These are phyloP conservation scores for Scartelaos histophorus DNA, from an alignment of 2,113 vertebrate genomes.

Conservation along the genomic window DNA sequence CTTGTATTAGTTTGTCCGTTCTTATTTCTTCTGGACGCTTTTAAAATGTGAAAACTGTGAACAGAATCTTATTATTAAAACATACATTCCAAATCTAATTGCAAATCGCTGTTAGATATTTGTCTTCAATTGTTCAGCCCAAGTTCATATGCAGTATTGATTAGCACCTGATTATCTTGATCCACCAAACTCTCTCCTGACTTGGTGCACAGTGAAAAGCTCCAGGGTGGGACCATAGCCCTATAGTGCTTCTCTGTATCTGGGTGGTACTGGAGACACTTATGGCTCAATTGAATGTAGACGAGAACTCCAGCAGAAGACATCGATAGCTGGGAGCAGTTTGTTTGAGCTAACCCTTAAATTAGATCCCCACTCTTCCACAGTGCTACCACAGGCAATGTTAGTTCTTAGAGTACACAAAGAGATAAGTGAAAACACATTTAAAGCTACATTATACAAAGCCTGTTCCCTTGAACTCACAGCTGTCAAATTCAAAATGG, in stretches of 20 bases:
- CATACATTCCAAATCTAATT: too few species aligned
- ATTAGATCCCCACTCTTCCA: slow-evolving; percentile 28
- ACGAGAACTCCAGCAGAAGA: slow-evolving; percentile 41
- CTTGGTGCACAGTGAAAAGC: slow-evolving; percentile 27
- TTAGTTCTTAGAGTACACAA: slow-evolving; percentile 22
- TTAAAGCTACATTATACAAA: slow-evolving; percentile 3
- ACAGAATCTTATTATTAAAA: too few species aligned
- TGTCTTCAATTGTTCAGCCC: too few species aligned
- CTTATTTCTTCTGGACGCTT: too few species aligned
- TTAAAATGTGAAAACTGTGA: too few species aligned
- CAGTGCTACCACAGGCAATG: slow-evolving; percentile 38
- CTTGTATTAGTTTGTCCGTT: too few species aligned
- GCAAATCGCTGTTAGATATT: too few species aligned
- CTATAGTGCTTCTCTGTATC: slow-evolving; percentile 13
- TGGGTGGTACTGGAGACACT: slow-evolving; percentile 23
- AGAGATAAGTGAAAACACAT: not conserved
- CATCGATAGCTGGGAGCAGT: slow-evolving; percentile 53
- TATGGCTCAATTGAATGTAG: slow-evolving; percentile 26
- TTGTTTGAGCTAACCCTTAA: slow-evolving; percentile 31
- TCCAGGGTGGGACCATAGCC: slow-evolving; percentile 2
- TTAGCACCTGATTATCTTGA: not conserved
- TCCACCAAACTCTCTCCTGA: slow-evolving; percentile 7
- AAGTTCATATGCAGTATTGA: not conserved
- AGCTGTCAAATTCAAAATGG: not conserved
- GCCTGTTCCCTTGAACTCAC: not conserved